Conservation (phyloP, 2,888 invertebrate genomes). For the Heliconius erato region DNA sequence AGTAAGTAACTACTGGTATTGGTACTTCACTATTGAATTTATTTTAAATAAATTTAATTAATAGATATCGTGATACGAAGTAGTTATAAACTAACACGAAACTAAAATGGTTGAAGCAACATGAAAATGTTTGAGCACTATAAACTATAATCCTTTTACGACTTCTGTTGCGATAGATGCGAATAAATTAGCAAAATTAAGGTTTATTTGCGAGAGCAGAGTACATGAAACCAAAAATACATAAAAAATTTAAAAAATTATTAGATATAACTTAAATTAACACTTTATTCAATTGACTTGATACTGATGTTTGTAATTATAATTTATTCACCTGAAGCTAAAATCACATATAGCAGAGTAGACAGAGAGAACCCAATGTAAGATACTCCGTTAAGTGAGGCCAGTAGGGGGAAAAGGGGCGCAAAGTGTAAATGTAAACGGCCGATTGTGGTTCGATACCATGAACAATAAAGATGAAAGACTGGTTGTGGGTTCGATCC, state of each 20-base stretch:
- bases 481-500: no score
- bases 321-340: no score
- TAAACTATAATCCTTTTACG: slow-evolving; percentile 31
- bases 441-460: no score
- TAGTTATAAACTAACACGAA: slow-evolving; percentile 28
- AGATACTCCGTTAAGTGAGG: no score
- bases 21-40: background rate
- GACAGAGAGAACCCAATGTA: no score
- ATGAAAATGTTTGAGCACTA: slow-evolving; percentile 17
- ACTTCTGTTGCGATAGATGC: background rate
- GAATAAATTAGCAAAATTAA: slow-evolving; percentile 6
- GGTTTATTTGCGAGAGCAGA: background rate
- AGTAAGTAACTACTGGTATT: background rate
- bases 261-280: no score
- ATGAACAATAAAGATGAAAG: no score
- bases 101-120: slow-evolving; percentile 9
- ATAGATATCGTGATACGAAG: slow-evolving; percentile 18
- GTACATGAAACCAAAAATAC: background rate
- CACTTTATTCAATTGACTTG: no score
- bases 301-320: no score
- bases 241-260: background rate
- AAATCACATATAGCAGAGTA: no score
- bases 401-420: no score
- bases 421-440: no score
- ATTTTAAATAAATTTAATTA: slow-evolving; percentile 11